Evolutionary conservation across 2,797 vertebrate species (phyloP).

Genomic region (Erithacus rubecula): DNA sequence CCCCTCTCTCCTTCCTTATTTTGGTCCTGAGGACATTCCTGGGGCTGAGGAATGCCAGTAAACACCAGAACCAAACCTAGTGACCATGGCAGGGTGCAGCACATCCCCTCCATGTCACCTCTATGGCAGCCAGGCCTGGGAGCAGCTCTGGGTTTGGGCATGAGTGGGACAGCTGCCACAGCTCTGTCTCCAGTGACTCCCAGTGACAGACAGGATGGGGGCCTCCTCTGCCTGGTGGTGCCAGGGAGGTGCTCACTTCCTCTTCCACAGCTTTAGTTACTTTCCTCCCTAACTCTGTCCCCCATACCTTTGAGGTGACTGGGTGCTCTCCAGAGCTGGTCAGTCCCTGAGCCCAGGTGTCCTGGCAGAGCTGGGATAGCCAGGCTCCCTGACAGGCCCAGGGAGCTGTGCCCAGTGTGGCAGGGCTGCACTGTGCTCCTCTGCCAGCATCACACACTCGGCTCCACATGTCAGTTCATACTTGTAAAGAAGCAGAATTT

Average conservation of each 20-base stretch:
- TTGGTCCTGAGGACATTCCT: accelerated
- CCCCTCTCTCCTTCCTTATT: accelerated
- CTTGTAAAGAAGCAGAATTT: neutral
- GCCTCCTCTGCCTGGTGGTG: neutral
- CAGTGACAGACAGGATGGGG: neutral
- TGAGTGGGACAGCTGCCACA: neutral
- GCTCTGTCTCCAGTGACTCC: neutral
- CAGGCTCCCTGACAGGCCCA: neutral
- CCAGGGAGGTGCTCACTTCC: neutral
- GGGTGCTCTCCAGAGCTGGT: accelerated
- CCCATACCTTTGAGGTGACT: neutral
- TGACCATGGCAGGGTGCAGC: accelerated
- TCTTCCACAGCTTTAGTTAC: neutral
- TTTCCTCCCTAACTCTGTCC: neutral
- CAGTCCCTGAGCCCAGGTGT: neutral
- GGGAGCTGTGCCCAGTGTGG: accelerated
- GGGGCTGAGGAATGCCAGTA: neutral
- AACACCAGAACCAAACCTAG: neutral
- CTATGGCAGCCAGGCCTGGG: neutral
- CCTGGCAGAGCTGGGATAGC: neutral
- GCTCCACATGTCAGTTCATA: accelerated
- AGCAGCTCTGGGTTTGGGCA: neutral
- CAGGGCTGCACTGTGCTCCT: accelerated
- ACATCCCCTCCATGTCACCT: accelerated
- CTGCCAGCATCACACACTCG: accelerated